Percentiles rank a stretch among this genome's conserved stretches.
phyloP scores from a whole-genome alignment of 2,888 invertebrate genomes.

The Drosophila villosipedis region DNA sequence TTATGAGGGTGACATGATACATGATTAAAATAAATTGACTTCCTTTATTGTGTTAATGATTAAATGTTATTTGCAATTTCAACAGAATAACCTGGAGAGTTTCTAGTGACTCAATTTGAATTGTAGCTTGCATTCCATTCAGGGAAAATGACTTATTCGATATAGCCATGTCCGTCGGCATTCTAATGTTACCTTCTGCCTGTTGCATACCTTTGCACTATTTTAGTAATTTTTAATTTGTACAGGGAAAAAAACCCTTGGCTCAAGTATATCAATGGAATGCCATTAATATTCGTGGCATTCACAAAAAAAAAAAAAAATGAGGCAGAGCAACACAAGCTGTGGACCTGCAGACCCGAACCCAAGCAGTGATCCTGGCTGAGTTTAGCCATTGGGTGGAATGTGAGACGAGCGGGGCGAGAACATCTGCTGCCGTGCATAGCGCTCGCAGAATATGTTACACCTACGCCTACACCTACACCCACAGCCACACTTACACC shows the following conservation, averaged over 20 bases:
- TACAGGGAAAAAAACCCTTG: slow-evolving; percentile 14
- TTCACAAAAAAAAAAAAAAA: slow-evolving; percentile 20
- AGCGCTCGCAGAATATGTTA: slow-evolving; percentile 48
- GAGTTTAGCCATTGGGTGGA: neutral
- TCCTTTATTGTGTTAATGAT: neutral
- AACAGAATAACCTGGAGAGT: neutral
- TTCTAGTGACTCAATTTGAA: neutral
- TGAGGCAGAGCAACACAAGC: slow-evolving; percentile 8
- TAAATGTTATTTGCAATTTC: neutral
- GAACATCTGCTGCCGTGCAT: slow-evolving; percentile 72
- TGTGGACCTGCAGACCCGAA: slow-evolving; percentile 17
- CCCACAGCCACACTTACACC: slow-evolving; percentile 16
- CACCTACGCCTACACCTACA: slow-evolving; percentile 21
- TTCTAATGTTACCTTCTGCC: neutral
- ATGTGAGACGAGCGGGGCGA: slow-evolving; percentile 4
- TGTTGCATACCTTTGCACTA: neutral
- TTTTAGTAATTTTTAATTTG: neutral
- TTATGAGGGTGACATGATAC: neutral
- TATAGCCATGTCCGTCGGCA: neutral
- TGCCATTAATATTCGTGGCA: slow-evolving; percentile 73
- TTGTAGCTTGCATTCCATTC: neutral
- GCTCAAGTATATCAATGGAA: slow-evolving; percentile 72
- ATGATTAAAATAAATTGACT: neutral
- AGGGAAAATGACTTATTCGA: neutral
- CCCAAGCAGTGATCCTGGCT: neutral